phyloP scores from a whole-genome alignment of 2,113 vertebrate species.

The Brachyhypopomus occidentalis region DNA sequence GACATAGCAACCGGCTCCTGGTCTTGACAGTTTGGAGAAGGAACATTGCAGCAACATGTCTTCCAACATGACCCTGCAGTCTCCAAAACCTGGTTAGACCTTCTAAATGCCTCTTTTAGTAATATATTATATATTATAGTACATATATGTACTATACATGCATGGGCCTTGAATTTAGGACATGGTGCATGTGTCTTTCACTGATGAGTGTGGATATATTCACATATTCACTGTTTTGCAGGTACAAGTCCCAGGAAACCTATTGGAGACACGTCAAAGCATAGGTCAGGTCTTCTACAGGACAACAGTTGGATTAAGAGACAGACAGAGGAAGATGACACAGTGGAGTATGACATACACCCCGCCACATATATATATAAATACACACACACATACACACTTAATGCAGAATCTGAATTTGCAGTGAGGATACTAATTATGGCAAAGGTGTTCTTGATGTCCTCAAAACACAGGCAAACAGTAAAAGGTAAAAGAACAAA shows the following conservation, averaged over 20 bases:
- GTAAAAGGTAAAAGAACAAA: slow-evolving; percentile 46
- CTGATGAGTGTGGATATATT: neutral
- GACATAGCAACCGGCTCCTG: neutral
- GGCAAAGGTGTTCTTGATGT: slow-evolving; percentile 65
- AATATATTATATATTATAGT: no score
- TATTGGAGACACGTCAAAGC: slow-evolving; percentile 68
- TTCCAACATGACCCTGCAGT: neutral
- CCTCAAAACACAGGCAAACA: slow-evolving; percentile 36
- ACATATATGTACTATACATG: no score
- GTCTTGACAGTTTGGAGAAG: neutral
- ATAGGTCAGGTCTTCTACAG: slow-evolving; percentile 74
- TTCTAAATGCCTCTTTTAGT: neutral
- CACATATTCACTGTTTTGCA: neutral
- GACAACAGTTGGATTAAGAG: slow-evolving; percentile 87
- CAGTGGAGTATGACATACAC: slow-evolving; percentile 47
- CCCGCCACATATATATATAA: neutral
- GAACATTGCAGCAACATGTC: neutral
- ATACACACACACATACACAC: neutral
- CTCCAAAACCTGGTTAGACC: neutral
- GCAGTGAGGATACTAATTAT: slow-evolving; percentile 79
- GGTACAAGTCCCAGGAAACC: slow-evolving; percentile 32
- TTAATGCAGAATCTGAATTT: slow-evolving; percentile 19
- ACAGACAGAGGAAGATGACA: slow-evolving; percentile 71
- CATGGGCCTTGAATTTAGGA: no score
- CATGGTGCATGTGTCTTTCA: neutral